A percentile compares a stretch with the other conserved stretches of the same genome.
These are phyloP conservation scores for Phataginus tetradactyla DNA, from an alignment of 2,797 vertebrate genomes.

Conservation along the genomic window DNA sequence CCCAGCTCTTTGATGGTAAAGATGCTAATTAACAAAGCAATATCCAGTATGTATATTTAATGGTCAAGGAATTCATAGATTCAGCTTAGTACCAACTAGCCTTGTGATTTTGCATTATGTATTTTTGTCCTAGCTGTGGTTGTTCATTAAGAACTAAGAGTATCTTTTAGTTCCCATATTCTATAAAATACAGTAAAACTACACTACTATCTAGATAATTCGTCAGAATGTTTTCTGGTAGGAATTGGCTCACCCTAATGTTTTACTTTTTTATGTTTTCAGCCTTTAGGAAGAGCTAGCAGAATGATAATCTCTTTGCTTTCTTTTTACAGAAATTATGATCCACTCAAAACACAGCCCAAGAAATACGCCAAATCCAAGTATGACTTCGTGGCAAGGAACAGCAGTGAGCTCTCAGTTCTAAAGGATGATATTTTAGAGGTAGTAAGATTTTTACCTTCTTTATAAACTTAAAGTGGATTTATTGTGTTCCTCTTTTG, in stretches of 20 bases:
- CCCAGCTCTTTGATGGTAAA: not conserved
- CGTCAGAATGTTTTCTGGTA: conserved; percentile 21
- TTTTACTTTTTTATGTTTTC: not conserved
- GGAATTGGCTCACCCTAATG: not conserved
- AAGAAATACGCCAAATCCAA: conserved; percentile 95
- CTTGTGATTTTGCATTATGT: not conserved
- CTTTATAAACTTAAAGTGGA: not conserved
- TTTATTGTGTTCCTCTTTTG: not conserved
- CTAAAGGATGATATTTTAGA: conserved; percentile 96
- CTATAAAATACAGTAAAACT: not conserved
- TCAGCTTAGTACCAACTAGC: not conserved
- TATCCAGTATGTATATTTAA: not conserved
- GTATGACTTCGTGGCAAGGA: conserved; percentile 96
- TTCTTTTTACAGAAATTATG: conserved; percentile 88
- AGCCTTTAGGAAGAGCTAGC: not conserved
- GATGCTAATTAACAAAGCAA: not conserved
- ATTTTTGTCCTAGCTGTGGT: not conserved
- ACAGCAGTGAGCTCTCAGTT: conserved; percentile 95
- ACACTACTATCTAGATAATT: not conserved
- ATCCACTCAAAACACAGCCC: conserved; percentile 85
- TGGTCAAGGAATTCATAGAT: not conserved
- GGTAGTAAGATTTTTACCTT: conserved; percentile 85
- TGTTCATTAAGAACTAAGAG: not conserved
- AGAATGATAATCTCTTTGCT: conserved; percentile 53
- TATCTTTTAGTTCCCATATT: not conserved